These are phyloP conservation scores for Nibea albiflora DNA, from an alignment of 2,113 vertebrate genomes.

Conservation along the genomic window DNA sequence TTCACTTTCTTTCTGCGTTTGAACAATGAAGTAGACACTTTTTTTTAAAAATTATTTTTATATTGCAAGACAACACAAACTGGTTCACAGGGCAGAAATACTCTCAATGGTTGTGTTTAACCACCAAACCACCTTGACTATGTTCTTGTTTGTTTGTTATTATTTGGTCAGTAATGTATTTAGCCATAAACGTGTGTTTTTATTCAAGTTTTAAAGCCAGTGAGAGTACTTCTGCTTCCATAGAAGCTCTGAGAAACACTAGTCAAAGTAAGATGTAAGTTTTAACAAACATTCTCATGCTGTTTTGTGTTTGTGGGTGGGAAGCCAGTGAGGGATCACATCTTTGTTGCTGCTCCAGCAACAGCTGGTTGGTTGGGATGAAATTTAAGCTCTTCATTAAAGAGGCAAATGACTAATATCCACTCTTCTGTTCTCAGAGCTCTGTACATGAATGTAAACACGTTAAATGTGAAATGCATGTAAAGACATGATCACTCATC, in stretches of 20 bases:
- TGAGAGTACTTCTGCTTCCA: background rate
- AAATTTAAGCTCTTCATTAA: too few species aligned
- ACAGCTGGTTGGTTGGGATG: too few species aligned
- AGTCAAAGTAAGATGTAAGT: background rate
- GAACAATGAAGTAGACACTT: background rate
- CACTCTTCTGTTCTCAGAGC: background rate
- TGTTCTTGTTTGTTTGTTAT: background rate
- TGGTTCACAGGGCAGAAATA: slow-evolving; percentile 12
- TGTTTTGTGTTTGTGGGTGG: background rate
- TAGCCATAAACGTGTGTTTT: background rate
- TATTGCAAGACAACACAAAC: background rate
- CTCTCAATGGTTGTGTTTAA: slow-evolving; percentile 10
- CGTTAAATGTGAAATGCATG: slow-evolving; percentile 24
- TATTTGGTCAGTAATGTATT: background rate
- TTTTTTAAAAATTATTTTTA: slow-evolving; percentile 8
- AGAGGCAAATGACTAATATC: too few species aligned
- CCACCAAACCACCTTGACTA: background rate
- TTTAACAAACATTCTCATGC: background rate
- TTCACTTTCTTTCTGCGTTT: background rate
- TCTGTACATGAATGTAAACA: slow-evolving; percentile 2
- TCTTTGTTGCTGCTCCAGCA: background rate
- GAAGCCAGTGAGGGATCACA: background rate
- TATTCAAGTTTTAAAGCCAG: background rate
- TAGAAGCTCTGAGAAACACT: background rate
- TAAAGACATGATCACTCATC: slow-evolving; percentile 14